phyloP scores from a whole-genome alignment of 2,888 invertebrate genomes.

The Eupithecia tripunctaria region DNA sequence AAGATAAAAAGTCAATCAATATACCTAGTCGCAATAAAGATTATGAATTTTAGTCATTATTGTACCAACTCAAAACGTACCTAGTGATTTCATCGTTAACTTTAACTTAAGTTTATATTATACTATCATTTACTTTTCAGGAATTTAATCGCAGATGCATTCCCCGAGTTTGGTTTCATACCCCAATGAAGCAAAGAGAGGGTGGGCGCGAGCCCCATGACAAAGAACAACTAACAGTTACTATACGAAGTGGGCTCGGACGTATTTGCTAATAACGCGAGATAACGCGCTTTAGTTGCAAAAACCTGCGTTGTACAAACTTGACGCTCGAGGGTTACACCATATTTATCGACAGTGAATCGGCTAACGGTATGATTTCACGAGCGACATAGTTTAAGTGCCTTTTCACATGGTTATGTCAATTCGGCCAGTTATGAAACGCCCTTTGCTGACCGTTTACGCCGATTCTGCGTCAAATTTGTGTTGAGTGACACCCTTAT shows the following conservation, averaged over 20 bases:
- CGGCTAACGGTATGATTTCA: not conserved
- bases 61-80: not conserved
- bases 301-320: not conserved
- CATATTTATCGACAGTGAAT: not conserved
- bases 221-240: constrained; percentile 19
- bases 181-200: constrained; percentile 15
- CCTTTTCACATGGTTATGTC: not conserved
- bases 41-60: no score
- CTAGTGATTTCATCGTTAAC: no score
- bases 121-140: no score
- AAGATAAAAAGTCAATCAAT: no score
- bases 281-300: not conserved
- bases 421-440: not conserved
- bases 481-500: no score
- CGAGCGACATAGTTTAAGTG: not conserved
- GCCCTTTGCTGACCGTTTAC: not conserved
- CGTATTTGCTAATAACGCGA: not conserved
- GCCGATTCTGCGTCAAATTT: not conserved
- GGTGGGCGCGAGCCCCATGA: constrained; percentile 23
- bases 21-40: no score
- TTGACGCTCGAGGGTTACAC: not conserved
- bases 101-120: no score
- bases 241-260: constrained; percentile 20
- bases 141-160: not conserved
- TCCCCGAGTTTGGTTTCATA: not conserved